These are phyloP conservation scores for Pemphredon lugubris DNA, from an alignment of 2,888 invertebrate genomes.

Conservation along the genomic window DNA sequence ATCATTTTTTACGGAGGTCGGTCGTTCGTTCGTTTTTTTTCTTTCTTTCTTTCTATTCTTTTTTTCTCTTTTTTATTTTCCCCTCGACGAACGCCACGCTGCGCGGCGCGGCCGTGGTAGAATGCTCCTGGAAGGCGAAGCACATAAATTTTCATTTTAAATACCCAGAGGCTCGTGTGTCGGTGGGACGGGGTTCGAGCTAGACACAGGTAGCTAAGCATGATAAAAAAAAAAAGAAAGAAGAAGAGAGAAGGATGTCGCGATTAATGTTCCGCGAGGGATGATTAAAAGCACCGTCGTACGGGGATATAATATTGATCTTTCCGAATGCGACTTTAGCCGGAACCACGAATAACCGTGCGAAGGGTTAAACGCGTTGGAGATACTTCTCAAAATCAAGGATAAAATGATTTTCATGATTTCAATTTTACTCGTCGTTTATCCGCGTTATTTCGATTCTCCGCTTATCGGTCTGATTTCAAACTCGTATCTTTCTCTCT, in stretches of 20 bases:
- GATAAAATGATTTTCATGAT: background rate
- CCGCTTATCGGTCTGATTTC: too few relatives aligned
- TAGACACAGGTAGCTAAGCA: conserved; percentile 7
- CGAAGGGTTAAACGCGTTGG: too few relatives aligned
- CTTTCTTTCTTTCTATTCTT: background rate
- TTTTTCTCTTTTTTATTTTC: background rate
- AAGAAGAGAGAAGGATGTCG: conserved; percentile 6
- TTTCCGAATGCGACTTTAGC: too few relatives aligned
- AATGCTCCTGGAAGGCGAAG: conserved; percentile 10
- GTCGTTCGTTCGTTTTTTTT: conserved; percentile 12
- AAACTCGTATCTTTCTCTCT: too few relatives aligned
- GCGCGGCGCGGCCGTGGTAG: background rate
- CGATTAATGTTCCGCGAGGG: conserved; percentile 49
- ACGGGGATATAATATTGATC: background rate
- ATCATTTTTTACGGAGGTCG: conserved; percentile 43
- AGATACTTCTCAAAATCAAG: background rate
- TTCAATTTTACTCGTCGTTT: background rate
- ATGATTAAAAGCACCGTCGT: conserved; percentile 46
- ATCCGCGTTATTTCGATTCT: background rate
- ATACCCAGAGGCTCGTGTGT: conserved; percentile 40
- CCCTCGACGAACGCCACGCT: conserved; percentile 1
- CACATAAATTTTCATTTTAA: conserved; percentile 62
- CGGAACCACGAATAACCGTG: too few relatives aligned
- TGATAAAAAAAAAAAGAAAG: background rate
- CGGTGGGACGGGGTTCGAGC: conserved; percentile 9